phyloP scores from a whole-genome alignment of 1,140 invertebrate species.

The Neomicropteryx cornuta region DNA sequence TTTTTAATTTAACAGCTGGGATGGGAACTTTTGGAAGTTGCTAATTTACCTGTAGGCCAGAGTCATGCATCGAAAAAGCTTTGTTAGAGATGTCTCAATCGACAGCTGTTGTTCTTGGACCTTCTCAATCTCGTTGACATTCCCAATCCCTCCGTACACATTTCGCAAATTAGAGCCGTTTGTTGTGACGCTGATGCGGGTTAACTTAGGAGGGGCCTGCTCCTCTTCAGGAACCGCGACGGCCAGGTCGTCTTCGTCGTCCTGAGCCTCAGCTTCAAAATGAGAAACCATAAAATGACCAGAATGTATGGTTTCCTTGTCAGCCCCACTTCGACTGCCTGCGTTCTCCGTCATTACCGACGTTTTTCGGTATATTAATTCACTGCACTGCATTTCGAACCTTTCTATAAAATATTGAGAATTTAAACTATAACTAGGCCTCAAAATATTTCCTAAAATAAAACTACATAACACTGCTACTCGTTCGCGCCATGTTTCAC shows the following conservation, averaged over 20 bases:
- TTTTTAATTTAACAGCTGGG: too few species aligned
- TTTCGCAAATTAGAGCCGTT: slow-evolving; percentile 11
- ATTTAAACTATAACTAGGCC: too few species aligned
- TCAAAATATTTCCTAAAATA: too few species aligned
- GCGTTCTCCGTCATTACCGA: too few species aligned
- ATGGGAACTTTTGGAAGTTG: too few species aligned
- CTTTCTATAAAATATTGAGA: too few species aligned
- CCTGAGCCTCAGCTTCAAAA: slow-evolving; percentile 86
- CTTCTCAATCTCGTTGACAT: slow-evolving; percentile 37
- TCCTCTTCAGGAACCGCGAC: slow-evolving; percentile 61
- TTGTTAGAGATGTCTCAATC: slow-evolving; percentile 89
- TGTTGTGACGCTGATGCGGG: slow-evolving; percentile 10
- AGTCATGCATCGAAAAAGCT: slow-evolving; percentile 94
- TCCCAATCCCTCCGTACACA: slow-evolving; percentile 24
- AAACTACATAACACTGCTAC: too few species aligned
- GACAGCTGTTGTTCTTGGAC: slow-evolving; percentile 54
- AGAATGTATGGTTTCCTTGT: slow-evolving; percentile 81
- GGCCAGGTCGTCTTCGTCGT: slow-evolving; percentile 73
- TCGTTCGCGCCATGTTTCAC: too few species aligned
- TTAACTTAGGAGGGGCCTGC: slow-evolving; percentile 29
- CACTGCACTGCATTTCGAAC: too few species aligned
- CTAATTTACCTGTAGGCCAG: slow-evolving; percentile 82
- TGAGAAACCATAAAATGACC: slow-evolving; percentile 98
- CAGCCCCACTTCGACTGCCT: slow-evolving; percentile 24
- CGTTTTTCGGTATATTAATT: too few species aligned